A percentile compares a stretch with the other conserved stretches of the same genome.
Conservation (phyloP, 2,888 invertebrate species). For the Leptogaster cylindrica region DNA sequence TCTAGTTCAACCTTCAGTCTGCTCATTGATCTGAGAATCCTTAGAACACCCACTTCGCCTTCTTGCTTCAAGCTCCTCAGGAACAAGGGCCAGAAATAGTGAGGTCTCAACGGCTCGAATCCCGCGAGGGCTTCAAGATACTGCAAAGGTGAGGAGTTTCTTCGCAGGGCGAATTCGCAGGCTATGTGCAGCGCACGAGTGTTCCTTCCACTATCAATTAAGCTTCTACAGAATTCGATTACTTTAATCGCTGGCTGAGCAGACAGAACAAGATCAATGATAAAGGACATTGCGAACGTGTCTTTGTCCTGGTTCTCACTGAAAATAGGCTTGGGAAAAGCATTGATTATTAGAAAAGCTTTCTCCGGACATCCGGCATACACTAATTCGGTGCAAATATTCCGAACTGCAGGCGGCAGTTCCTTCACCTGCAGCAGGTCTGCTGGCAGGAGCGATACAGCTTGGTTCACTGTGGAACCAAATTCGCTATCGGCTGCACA, state of each 20-base stretch:
- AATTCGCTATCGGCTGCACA: constrained; percentile 33
- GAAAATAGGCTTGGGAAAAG: constrained; percentile 55
- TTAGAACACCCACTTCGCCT: constrained; percentile 66
- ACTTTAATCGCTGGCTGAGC: constrained; percentile 59
- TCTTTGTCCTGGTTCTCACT: constrained; percentile 63
- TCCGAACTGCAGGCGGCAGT: constrained; percentile 53
- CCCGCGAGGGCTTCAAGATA: constrained; percentile 53
- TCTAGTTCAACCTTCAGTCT: constrained; percentile 66
- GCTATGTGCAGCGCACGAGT: constrained; percentile 63
- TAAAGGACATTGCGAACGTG: constrained; percentile 65
- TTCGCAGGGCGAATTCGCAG: constrained; percentile 64
- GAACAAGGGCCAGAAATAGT: constrained; percentile 73
- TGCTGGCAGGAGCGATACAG: constrained; percentile 53
- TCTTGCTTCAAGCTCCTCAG: constrained; percentile 62
- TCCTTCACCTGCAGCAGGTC: constrained; percentile 53
- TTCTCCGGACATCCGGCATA: constrained; percentile 63
- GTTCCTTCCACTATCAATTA: constrained; percentile 55
- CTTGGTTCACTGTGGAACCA: constrained; percentile 48
- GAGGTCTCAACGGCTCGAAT: constrained; percentile 62
- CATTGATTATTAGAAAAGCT: constrained; percentile 62
- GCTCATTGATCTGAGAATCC: constrained; percentile 65
- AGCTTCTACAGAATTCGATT: constrained; percentile 53
- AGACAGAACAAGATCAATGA: constrained; percentile 68
- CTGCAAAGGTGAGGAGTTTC: constrained; percentile 50
- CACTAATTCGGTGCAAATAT: constrained; percentile 65